Conservation (phyloP, 2,797 vertebrate genomes). For the Gymnothorax reevesii region DNA sequence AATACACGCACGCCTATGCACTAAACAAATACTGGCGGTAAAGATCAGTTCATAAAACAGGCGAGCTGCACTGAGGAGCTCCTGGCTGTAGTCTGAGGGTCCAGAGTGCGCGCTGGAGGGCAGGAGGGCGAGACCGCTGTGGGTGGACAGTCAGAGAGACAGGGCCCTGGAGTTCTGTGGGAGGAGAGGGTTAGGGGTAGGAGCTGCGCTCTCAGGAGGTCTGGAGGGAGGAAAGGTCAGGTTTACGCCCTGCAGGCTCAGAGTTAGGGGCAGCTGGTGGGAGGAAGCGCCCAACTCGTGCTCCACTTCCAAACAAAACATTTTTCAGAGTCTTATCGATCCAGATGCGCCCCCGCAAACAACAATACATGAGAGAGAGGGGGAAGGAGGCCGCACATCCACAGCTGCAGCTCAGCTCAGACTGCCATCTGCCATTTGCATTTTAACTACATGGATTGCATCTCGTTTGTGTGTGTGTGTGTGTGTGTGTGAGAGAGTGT, state of each 20-base stretch:
- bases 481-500: no score
- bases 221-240: not conserved
- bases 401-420: not conserved
- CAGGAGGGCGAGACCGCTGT: not conserved
- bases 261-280: not conserved
- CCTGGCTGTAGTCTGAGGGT: not conserved
- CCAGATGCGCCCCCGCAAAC: not conserved
- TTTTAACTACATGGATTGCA: constrained; percentile 47
- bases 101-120: not conserved
- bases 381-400: not conserved
- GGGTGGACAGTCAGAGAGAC: not conserved
- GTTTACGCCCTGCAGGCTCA: not conserved
- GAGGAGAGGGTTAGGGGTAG: not conserved
- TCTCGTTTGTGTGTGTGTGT: no score
- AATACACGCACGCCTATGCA: not conserved
- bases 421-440: constrained; percentile 42
- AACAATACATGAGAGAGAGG: not conserved
- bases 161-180: not conserved
- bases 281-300: not conserved
- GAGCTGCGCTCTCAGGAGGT: not conserved
- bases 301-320: constrained; percentile 17
- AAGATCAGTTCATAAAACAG: not conserved
- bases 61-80: not conserved
- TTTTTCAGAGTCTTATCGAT: constrained; percentile 22
- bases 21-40: not conserved